Evolutionary conservation across 2,888 invertebrate species (phyloP).

Genomic region (Arrhopalites spinosus): DNA sequence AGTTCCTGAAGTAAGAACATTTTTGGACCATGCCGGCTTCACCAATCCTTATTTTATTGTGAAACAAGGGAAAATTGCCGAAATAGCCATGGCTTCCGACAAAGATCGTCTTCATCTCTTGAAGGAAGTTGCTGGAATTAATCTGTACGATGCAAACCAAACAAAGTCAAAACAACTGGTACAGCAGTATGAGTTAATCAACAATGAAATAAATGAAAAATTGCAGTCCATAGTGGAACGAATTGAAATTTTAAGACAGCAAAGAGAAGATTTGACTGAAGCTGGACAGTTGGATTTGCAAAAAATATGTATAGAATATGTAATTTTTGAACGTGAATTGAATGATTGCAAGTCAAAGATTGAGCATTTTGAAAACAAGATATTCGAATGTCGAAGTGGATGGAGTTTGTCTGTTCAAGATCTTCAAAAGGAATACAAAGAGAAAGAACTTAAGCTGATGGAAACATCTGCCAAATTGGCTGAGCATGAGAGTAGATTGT

Average conservation of each 20-base stretch:
- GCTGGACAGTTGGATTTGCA: constrained; percentile 27
- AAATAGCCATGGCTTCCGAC: constrained; percentile 41
- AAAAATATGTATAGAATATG: constrained; percentile 39
- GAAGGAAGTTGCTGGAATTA: constrained; percentile 42
- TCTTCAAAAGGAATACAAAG: constrained; percentile 1
- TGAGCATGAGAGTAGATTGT: not conserved
- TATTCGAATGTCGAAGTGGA: not conserved
- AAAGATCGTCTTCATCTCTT: constrained; percentile 41
- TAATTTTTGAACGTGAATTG: constrained; percentile 37
- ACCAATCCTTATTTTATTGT: constrained; percentile 50
- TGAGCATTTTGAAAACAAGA: not conserved
- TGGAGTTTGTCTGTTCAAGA: not conserved
- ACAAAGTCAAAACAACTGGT: constrained; percentile 13
- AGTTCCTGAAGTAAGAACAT: constrained; percentile 36
- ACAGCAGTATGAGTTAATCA: constrained; percentile 4
- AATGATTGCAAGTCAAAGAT: not conserved
- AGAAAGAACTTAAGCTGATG: not conserved
- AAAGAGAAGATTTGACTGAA: constrained; percentile 32
- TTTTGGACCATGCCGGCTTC: constrained; percentile 47
- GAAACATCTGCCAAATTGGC: not conserved
- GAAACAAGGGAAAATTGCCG: constrained; percentile 47
- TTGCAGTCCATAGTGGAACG: constrained; percentile 23
- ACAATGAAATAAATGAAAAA: constrained; percentile 21
- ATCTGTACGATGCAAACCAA: constrained; percentile 37
- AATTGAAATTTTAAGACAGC: constrained; percentile 25